phyloP scores from a whole-genome alignment of 2,888 invertebrate species.

The Morpho achilles region DNA sequence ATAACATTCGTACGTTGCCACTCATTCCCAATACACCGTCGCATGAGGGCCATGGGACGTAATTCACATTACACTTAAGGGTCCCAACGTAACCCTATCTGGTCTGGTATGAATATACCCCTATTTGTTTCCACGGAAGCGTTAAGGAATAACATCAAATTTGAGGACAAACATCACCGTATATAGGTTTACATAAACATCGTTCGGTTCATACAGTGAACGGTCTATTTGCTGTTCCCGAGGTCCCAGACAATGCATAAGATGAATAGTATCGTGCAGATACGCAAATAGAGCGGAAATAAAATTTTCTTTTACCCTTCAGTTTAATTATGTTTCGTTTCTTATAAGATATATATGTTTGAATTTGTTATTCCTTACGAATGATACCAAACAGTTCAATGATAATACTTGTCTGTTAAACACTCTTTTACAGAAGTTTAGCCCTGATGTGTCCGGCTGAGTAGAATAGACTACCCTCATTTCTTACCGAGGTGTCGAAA shows the following conservation, averaged over 20 bases:
- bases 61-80: constrained; percentile 32
- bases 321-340: too few species aligned
- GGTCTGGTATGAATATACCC: constrained; percentile 21
- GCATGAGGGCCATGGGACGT: constrained; percentile 30
- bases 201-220: constrained; percentile 18
- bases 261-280: constrained; percentile 21
- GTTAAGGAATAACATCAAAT: constrained; percentile 29
- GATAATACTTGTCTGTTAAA: too few species aligned
- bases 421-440: too few species aligned
- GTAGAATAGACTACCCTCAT: too few species aligned
- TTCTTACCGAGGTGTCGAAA: too few species aligned
- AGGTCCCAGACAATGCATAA: constrained; percentile 19
- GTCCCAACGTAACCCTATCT: constrained; percentile 33
- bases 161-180: constrained; percentile 21
- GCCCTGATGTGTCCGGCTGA: too few species aligned
- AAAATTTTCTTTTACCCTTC: constrained; percentile 18
- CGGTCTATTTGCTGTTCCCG: constrained; percentile 23
- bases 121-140: constrained; percentile 28
- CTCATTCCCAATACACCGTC: constrained; percentile 37
- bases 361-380: too few species aligned
- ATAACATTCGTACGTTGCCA: constrained; percentile 45
- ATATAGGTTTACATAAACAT: constrained; percentile 27
- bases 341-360: too few species aligned
- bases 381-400: too few species aligned
- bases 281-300: constrained; percentile 21